Evolutionary conservation across 2,888 invertebrate genomes (phyloP).

Genomic region (Muschampia plurimacula): DNA sequence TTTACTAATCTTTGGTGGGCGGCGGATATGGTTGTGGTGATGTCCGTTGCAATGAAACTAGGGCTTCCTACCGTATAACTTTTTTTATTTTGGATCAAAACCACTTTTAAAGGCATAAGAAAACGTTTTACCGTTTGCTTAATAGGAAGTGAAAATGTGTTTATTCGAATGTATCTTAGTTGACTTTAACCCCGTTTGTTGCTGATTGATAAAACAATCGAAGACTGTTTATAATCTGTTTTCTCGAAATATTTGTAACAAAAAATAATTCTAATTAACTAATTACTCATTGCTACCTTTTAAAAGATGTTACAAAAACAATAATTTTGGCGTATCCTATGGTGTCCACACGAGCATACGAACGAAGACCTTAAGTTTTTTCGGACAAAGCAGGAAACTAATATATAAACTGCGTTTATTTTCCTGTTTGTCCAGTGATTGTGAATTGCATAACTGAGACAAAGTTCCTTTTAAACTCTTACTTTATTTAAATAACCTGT

Average conservation of each 20-base stretch:
- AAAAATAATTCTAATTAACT: no score
- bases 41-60: constrained; percentile 36
- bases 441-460: constrained; percentile 45
- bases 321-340: background rate
- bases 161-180: background rate
- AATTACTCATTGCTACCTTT: no score
- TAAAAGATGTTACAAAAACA: background rate
- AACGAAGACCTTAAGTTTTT: constrained; percentile 31
- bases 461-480: constrained; percentile 45
- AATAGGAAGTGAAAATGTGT: constrained; percentile 10
- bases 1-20: constrained; percentile 70
- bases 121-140: background rate
- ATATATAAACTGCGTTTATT: constrained; percentile 41
- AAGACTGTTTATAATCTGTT: no score
- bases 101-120: constrained; percentile 5
- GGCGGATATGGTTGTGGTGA: constrained; percentile 50
- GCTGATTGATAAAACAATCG: background rate
- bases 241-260: no score
- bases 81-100: constrained; percentile 15
- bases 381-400: constrained; percentile 35
- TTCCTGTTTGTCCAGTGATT: constrained; percentile 52
- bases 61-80: constrained; percentile 30
- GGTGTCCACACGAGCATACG: constrained; percentile 36
- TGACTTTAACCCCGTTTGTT: constrained; percentile 40
- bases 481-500: constrained; percentile 47